Evolutionary conservation across 2,113 vertebrate genomes (phyloP), one percentile per base, ranked within the genome.

Genomic region (Brienomyrus brachyistius): DNA sequence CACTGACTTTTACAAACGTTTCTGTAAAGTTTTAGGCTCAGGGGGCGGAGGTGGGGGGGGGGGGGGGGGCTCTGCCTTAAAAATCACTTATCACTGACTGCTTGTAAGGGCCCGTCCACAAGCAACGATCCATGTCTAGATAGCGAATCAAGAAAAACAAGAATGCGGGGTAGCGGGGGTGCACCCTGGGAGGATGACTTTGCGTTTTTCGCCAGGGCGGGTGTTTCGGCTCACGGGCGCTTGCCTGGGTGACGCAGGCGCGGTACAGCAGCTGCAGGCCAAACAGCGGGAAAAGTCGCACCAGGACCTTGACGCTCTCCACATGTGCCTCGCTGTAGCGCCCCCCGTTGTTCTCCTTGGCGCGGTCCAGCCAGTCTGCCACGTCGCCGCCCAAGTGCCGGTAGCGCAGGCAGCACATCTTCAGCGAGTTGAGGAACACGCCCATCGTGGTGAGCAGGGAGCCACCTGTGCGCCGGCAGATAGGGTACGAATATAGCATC

Each of bases 191-290:
- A 7, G 31, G 5, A 13, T 77, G 70, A 40, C 4, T 77, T 40
- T 35, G 70, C 40, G 9, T 43, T 83, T 45, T 23, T 45, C 43
- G 21, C 40, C 40, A 15, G 19, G 1, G 15, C 19, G 8, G 35
- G 17, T 7, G 77, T 47, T 40, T 47, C 40, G 2, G 77, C 43
- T 31, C 4, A 4, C n/a, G 11, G 3, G 31, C 35, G 90, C 95
- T 93, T 93, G 95, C 98, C 93, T 99, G 98, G 90, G 96, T 95
- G 48, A 97, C 2, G 91, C 98, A 98, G 0, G 94, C 94, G 89
- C 97, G 96, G 92, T 98, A 98, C 0, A 98, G 87, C 74, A 99
- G 92, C 92, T 99, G 98, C 90, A 97, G 96, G n/a, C 94, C 43
- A 8, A 97, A 97, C 43, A 99, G 90, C 0, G 97, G 97, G 86